Base-by-base conservation (phyloP, 2,797 vertebrate species). In the Bovichtus diacanthus region DNA sequence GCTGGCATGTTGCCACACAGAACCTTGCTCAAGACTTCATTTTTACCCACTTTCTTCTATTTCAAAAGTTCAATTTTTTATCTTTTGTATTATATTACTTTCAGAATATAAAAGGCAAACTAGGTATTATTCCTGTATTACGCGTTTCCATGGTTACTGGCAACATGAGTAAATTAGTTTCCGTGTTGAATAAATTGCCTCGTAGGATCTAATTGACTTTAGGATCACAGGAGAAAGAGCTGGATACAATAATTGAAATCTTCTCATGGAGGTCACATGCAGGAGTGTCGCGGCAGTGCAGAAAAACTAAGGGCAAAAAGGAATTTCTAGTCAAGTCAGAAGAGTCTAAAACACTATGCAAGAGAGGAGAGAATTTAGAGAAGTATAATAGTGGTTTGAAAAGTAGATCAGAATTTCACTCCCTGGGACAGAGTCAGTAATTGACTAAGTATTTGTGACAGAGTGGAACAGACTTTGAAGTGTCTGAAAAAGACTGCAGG, bases 1-100 rank as follows among this genome's bases (percentile, higher is more conserved):
- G 50, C 15, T 80, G 79, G 75, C 68, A 38, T 74, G 61, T 34
- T 70, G 74, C 75, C 83, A 90, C 67, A 25, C 23, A 72, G 12
- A 51, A 38, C 50, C 55, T 39, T 54, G 19, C 43, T 73, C 63
- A 74, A 76, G 54, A 72, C 65, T 51, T 71, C 15, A 19, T 66
- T 80, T 72, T 36, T 25, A 58, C 39, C 44, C 19, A 55, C 62
- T 67, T 62, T 58, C 18, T 55, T 67, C 60, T n/a, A 31, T 23
- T 29, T 43, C 15, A 23, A 41, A 36, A 49, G 59, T 44, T 77
- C 39, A 16, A 60, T n/a, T 39, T 31, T 66, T 39, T 13, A 51
- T 61, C 46, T 19, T 59, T 19, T 65, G 46, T 38, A 9, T 67
- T 50, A 27, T 12, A 54, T 43, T 29, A 62, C 4, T 61, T 29